Base-by-base conservation (phyloP, 2,888 invertebrate species). In the Glyphotaelius pellucidus region DNA sequence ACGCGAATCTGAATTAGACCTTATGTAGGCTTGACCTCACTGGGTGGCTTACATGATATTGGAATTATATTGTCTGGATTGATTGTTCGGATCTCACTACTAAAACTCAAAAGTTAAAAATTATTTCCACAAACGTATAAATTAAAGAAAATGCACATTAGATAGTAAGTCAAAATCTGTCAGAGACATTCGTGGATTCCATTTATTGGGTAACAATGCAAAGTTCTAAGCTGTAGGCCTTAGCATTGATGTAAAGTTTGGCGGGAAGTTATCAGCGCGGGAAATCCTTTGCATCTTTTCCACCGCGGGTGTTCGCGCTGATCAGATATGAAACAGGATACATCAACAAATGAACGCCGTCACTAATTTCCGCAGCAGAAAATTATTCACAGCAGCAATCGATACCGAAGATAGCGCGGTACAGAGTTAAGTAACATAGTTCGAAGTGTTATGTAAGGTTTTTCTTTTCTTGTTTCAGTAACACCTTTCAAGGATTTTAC, bases 301-400 rank as follows among this genome's bases (percentile, higher is more conserved):
- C 67, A n/a, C 52, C 52, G 67, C 25, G 67, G 67, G 67, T 67
- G 25, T 67, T 67, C 25, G 9, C 25, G 25, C 67, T 67, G 67
- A 81, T 81, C 81, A 81, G 81, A 81, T 81, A 32, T 32, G 81
- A 31, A 32, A 32, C 81, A 81, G 81, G 81, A 81, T 32, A 81
- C 30, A 31, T 31, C 32, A 81, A 81, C 81, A 81, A 32, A 32
- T 81, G 32, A 81, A 81, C 81, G 81, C 81, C 31, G 32, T 32
- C 81, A 15, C 31, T 81, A 81, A 81, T 81, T 81, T 81, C 81
- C 81, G 81, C 32, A 81, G 81, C 32, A 14, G 25, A 31, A 81
- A 81, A 32, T 81, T 81, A 32, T 81, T 81, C 19, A 32, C 81
- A 81, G 14, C 81, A 31, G 81, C 67, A 67, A 67, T 67, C 67